Evolutionary conservation across 2,888 invertebrate genomes (phyloP), one percentile per base, ranked within the genome.

Genomic region (Mechanitis mazaeus): DNA sequence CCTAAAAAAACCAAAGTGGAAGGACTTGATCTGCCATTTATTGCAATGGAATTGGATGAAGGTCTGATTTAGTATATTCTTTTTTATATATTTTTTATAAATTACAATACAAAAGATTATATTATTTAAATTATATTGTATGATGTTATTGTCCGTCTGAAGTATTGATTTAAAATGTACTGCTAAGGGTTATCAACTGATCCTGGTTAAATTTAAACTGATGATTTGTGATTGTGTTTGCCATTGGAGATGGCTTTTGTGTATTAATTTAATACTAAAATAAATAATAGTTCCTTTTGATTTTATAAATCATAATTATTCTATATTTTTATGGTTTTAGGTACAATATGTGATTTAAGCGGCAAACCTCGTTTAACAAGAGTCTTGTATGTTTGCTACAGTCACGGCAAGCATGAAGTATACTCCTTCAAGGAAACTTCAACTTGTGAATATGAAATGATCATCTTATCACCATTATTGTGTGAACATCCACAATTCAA

Each of bases 361-460:
- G 94, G 95, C 59, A 93, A 95, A 72, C 96, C 96, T 0, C 92
- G 98, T 20, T 86, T 93, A 31, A 96, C 97, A 0, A 93, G 93
- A 75, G 93, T 98, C 2, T 91, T 95, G 1, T 98, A 98, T 76
- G 95, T 98, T 0, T 98, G 98, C 85, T 96, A 95, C 75, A 92
- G 93, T 3, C 95, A 96, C 72, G 96, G 97, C 2, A 95, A 96
- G 74, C 96, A 97, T 72, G 98, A 98, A 78, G 94, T 98, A 2
- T 97, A 96, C 78, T 96, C 96, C 0, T 92, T 98, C 65, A 98
- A 98, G 77, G 98, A 98, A 83, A 95, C 94, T 0, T 95, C 97
- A 0, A 97, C 96, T 0, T 99, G 99, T 78, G 96, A 97, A 81
- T 99, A 99, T 79, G 98, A 98, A 84, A 94, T 92, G 6, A 93